Evolutionary conservation across 2,888 invertebrate species (phyloP), one percentile per base, ranked within the genome.

Genomic region (Syrista parreyssii): DNA sequence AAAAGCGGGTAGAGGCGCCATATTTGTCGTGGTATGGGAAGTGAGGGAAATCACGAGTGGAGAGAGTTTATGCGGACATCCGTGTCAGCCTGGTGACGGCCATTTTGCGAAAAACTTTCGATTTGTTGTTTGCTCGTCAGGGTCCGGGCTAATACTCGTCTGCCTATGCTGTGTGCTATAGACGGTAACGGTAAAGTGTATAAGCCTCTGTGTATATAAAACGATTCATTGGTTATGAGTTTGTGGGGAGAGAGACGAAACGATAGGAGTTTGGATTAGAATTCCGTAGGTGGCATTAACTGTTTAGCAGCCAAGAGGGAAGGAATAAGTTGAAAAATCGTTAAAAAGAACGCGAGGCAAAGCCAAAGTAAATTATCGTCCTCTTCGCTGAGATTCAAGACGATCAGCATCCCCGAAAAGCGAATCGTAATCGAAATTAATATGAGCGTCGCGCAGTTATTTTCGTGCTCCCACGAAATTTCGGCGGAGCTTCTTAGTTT

Each of bases 41-140:
- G 90, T 87, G 89, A 89, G 89, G 89, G 89, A 91, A 91, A 91
- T 91, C 90, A 90, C 90, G 89, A 91, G 88, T 87, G 87, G 87
- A 84, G 85, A 85, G 88, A 82, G 88, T 89, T 88, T 89, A 89
- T 87, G 89, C 88, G 89, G 89, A 90, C 90, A 89, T 89, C 88
- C 88, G 89, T 87, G 89, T 89, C 89, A 89, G 88, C 87, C 88
- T 85, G 88, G 88, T 89, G 90, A 90, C 91, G 91, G 91, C 91
- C 91, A 91, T 91, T 91, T 91, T 91, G 91, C 89, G 91, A 91
- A 91, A 91, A 91, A 91, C 89, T 91, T 89, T 91, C 88, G 89
- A 90, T 89, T 89, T 84, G 85, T 85, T 84, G 84, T 84, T 82
- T 30, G 79, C 77, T 79, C 85, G 84, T 84, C 86, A 85, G 86